Evolutionary conservation across 2,797 vertebrate genomes (phyloP).

Genomic region (Heliangelus exortis): DNA sequence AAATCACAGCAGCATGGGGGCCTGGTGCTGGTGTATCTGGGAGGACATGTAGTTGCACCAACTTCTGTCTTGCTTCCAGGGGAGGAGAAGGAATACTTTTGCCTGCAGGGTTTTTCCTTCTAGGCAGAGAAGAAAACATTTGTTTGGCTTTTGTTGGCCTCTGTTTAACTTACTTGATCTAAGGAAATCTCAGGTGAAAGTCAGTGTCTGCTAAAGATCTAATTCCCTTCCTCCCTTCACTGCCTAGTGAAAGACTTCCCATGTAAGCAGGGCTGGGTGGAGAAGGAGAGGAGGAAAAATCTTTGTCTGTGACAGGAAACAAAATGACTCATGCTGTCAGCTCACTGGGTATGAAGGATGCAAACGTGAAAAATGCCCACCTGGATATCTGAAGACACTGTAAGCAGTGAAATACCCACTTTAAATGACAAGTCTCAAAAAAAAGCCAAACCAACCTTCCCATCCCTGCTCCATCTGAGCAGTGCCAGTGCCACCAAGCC

Average conservation of each 20-base stretch:
- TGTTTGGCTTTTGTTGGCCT: neutral
- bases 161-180: neutral
- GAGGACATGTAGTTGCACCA: neutral
- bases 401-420: neutral
- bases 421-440: neutral
- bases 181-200: slow-evolving; percentile 29
- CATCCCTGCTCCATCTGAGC: fast-evolving
- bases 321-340: neutral
- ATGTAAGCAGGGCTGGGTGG: neutral
- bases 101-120: neutral
- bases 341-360: neutral
- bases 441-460: neutral
- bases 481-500: fast-evolving
- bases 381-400: slow-evolving; percentile 11
- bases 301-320: neutral
- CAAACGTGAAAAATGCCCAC: neutral
- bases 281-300: slow-evolving; percentile 1
- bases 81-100: neutral
- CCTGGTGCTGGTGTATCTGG: neutral
- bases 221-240: neutral
- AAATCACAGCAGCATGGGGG: neutral
- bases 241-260: neutral
- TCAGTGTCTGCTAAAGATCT: slow-evolving; percentile 17
- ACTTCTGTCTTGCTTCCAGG: neutral
- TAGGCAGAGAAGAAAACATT: neutral